phyloP scores from a whole-genome alignment of 2,797 vertebrate species.

The Dermochelys coriacea region DNA sequence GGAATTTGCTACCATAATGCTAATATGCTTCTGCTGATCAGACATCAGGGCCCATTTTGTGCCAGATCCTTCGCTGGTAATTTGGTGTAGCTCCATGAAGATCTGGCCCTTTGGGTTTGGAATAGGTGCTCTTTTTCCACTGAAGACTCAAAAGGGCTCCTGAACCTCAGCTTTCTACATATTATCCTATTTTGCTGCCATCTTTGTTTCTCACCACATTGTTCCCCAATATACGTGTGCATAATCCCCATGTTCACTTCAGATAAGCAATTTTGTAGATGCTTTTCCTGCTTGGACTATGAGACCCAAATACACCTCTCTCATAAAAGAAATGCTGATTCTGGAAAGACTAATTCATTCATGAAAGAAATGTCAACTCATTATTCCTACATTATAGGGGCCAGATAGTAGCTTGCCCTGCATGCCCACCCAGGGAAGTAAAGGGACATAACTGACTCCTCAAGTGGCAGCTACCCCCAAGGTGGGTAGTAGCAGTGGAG shows the following conservation, averaged over 20 bases:
- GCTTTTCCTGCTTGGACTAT: not conserved
- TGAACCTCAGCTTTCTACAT: constrained; percentile 12
- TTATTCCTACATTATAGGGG: not conserved
- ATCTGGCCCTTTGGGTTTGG: not conserved
- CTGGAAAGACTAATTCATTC: not conserved
- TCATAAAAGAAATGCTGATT: not conserved
- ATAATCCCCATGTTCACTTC: not conserved
- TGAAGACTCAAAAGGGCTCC: not conserved
- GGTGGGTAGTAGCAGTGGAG: not conserved
- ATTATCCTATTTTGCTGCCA: not conserved
- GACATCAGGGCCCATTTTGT: not conserved
- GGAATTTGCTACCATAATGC: not conserved
- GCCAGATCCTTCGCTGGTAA: not conserved
- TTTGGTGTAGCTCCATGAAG: fast-evolving
- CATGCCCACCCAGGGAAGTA: not conserved
- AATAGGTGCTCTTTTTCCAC: not conserved
- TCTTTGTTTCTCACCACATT: not conserved
- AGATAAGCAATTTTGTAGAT: not conserved
- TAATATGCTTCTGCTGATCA: not conserved
- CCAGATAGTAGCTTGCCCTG: not conserved
- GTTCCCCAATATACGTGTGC: not conserved
- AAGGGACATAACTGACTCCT: not conserved
- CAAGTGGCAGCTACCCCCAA: not conserved
- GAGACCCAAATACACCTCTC: not conserved
- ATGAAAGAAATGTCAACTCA: not conserved